phyloP scores from a whole-genome alignment of 2,113 vertebrate genomes.

The Centropristis striata region DNA sequence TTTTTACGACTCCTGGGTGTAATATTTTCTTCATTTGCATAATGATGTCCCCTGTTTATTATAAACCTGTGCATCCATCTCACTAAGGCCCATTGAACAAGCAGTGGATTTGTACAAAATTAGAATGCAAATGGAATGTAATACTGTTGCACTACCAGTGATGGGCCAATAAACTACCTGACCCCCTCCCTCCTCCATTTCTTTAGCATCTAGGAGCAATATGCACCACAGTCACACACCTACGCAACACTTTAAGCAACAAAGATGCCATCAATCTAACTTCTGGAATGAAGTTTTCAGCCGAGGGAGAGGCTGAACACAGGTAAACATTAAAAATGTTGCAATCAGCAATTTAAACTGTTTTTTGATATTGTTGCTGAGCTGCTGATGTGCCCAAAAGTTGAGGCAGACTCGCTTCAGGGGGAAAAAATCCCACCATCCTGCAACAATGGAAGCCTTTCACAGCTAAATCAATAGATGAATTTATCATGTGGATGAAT shows the following conservation, averaged over 20 bases:
- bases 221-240: conserved; percentile 44
- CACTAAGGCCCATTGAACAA: conserved; percentile 79
- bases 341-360: conserved; percentile 25
- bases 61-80: conserved; percentile 81
- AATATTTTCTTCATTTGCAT: conserved; percentile 81
- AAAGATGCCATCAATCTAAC: conserved; percentile 58
- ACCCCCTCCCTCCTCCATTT: conserved; percentile 10
- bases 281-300: conserved; percentile 39
- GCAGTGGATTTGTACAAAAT: conserved; percentile 77
- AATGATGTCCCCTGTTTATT: conserved; percentile 78
- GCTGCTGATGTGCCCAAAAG: conserved; percentile 2
- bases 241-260: conserved; percentile 30
- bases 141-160: conserved; percentile 57
- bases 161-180: conserved; percentile 72
- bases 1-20: conserved; percentile 73
- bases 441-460: conserved; percentile 20
- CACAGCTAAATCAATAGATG: conserved; percentile 45
- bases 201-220: conserved; percentile 37
- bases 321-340: conserved; percentile 27
- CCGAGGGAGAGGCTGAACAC: conserved; percentile 19
- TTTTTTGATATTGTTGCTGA: conserved; percentile 21
- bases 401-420: not conserved
- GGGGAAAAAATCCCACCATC: conserved; percentile 1
- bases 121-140: conserved; percentile 81
- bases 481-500: conserved; percentile 60